phyloP scores from a whole-genome alignment of 2,113 vertebrate genomes.

The Narcine bancroftii region DNA sequence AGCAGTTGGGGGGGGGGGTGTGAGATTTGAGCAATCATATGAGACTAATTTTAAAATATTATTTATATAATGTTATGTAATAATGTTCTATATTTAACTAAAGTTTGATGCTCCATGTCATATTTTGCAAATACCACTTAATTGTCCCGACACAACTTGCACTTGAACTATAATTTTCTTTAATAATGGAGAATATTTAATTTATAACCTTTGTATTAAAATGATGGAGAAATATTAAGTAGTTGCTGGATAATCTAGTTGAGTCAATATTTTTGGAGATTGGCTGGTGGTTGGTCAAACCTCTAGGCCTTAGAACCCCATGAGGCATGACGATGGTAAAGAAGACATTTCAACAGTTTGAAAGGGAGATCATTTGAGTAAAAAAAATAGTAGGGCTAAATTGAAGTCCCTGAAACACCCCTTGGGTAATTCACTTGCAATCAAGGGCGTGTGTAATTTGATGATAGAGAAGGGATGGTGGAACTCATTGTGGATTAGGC shows the following conservation, averaged over 20 bases:
- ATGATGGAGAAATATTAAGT: not conserved
- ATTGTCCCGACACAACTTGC: not conserved
- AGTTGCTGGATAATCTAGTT: not conserved
- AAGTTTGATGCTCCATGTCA: not conserved
- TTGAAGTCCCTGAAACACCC: not conserved
- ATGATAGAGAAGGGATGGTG: too few relatives aligned
- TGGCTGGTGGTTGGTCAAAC: too few relatives aligned
- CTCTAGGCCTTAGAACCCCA: not conserved
- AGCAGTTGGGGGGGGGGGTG: too few relatives aligned
- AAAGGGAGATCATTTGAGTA: not conserved
- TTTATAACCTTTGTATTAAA: not conserved
- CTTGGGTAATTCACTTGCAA: not conserved
- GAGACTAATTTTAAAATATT: too few relatives aligned
- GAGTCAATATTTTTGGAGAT: not conserved
- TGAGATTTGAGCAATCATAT: too few relatives aligned
- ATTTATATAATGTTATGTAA: too few relatives aligned
- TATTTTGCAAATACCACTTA: not conserved
- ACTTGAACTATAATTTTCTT: not conserved
- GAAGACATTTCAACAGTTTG: not conserved
- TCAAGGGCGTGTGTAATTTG: not conserved
- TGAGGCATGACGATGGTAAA: not conserved
- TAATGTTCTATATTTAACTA: too few relatives aligned
- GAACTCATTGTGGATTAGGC: not conserved
- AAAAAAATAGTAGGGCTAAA: not conserved
- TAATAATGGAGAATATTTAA: not conserved